These are phyloP conservation scores for Periparus ater DNA, from an alignment of 2,797 vertebrate species.

Conservation along the genomic window DNA sequence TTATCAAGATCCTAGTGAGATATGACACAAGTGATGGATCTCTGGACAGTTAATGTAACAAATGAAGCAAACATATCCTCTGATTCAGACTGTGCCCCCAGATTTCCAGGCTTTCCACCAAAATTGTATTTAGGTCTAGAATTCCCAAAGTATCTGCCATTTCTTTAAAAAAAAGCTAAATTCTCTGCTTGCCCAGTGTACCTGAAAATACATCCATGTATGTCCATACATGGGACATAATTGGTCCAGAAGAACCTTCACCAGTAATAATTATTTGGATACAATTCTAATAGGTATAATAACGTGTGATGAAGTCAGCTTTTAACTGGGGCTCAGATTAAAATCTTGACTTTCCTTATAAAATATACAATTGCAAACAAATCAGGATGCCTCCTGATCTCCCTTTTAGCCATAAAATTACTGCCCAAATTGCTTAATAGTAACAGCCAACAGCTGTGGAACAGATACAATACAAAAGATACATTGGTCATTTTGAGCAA, in stretches of 20 bases:
- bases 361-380: not conserved
- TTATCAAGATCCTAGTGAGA: not conserved
- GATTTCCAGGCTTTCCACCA: not conserved
- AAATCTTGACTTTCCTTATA: not conserved
- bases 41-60: not conserved
- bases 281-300: not conserved
- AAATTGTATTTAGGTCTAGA: not conserved
- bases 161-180: not conserved
- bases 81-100: not conserved
- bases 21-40: not conserved
- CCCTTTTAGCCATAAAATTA: not conserved
- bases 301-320: not conserved
- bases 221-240: not conserved
- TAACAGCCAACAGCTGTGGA: not conserved
- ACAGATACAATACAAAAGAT: not conserved
- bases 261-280: not conserved
- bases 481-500: not conserved
- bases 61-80: not conserved
- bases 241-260: not conserved
- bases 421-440: not conserved
- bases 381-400: not conserved
- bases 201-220: not conserved
- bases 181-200: not conserved
- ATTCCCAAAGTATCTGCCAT: not conserved
- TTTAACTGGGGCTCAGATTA: not conserved